Conservation (phyloP, 2,113 vertebrate species). For the Parus major region DNA sequence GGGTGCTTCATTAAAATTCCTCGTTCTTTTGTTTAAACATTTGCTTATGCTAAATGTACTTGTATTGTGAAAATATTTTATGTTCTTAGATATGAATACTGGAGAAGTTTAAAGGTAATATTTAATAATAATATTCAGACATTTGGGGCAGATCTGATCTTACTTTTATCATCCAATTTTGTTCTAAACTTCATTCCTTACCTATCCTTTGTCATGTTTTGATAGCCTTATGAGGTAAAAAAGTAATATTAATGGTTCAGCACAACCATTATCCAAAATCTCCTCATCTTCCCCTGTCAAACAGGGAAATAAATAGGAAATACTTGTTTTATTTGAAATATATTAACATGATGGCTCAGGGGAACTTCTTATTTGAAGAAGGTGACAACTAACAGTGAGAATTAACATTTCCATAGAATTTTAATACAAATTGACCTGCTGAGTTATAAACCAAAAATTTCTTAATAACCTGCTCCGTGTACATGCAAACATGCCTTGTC, state of each 20-base stretch:
- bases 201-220: neutral
- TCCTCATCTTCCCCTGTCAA: neutral
- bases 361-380: slow-evolving; percentile 49
- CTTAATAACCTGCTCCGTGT: neutral
- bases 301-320: neutral
- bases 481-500: neutral
- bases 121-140: slow-evolving; percentile 63
- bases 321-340: slow-evolving; percentile 15
- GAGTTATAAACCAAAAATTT: neutral
- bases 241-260: neutral
- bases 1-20: slow-evolving; percentile 81
- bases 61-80: slow-evolving; percentile 84
- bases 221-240: neutral
- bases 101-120: slow-evolving; percentile 67
- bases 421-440: neutral
- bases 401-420: slow-evolving; percentile 26
- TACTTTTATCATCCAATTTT: neutral
- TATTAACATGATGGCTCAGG: slow-evolving; percentile 18
- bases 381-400: neutral
- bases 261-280: neutral
- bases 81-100: slow-evolving; percentile 77
- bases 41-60: slow-evolving; percentile 81
- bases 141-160: slow-evolving; percentile 27
- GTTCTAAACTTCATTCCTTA: neutral
- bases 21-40: slow-evolving; percentile 84